Conservation (phyloP, 2,888 invertebrate species). For the Pomacea canaliculata region DNA sequence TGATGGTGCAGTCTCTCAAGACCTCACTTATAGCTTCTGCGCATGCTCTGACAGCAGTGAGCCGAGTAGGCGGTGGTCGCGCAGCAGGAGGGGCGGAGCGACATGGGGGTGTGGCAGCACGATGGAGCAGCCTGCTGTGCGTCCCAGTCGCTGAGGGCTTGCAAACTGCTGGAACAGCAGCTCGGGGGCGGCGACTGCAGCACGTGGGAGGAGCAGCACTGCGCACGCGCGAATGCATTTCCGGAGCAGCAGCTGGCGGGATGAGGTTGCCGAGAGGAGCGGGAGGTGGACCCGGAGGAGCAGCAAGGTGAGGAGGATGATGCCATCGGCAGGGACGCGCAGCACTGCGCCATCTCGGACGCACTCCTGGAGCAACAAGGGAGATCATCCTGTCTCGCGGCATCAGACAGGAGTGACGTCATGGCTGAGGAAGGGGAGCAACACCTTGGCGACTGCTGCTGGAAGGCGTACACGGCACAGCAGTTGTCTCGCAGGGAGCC, state of each 20-base stretch:
- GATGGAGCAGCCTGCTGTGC: neutral
- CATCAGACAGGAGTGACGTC: too few relatives aligned
- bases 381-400: too few relatives aligned
- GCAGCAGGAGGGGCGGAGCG: neutral
- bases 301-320: neutral
- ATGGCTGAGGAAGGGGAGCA: neutral
- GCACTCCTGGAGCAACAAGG: too few relatives aligned
- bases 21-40: neutral
- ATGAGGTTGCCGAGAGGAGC: neutral
- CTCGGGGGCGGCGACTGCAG: neutral
- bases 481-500: neutral
- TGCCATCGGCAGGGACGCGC: neutral
- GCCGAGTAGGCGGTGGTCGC: neutral
- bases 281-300: neutral
- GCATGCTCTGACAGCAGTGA: neutral
- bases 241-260: neutral
- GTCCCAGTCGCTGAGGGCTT: neutral
- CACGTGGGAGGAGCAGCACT: conserved; percentile 2
- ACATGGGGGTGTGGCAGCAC: conserved; percentile 7
- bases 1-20: too few relatives aligned
- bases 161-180: neutral
- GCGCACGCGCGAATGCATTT: neutral
- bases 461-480: neutral
- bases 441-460: neutral
- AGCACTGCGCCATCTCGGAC: neutral